Conservation (phyloP, 2,113 vertebrate genomes). For the Carlito syrichta region DNA sequence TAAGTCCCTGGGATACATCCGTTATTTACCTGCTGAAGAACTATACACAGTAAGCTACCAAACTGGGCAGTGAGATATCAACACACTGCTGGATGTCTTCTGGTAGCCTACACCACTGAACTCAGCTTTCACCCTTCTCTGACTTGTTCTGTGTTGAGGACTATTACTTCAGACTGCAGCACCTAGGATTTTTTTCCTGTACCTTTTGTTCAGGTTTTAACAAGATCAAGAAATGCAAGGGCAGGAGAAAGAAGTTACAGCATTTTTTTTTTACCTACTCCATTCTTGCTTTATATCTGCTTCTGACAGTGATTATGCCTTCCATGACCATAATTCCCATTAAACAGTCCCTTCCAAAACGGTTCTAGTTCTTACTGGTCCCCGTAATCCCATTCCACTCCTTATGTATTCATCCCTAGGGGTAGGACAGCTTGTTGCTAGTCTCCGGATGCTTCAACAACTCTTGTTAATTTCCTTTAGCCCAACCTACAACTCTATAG, state of each 20-base stretch:
- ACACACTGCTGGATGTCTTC: neutral
- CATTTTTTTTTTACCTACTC: neutral
- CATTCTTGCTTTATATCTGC: neutral
- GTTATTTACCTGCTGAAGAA: neutral
- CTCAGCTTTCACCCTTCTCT: neutral
- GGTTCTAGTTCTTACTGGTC: neutral
- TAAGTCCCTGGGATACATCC: neutral
- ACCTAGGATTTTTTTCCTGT: neutral
- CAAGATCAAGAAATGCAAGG: neutral
- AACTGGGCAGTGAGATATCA: neutral
- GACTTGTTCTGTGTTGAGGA: neutral
- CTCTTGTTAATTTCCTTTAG: neutral
- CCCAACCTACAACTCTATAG: too few relatives aligned
- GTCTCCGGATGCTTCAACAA: neutral
- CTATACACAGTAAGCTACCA: too few relatives aligned
- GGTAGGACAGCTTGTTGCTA: neutral
- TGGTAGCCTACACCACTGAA: neutral
- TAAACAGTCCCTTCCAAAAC: neutral
- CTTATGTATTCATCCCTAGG: neutral
- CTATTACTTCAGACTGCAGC: too few relatives aligned
- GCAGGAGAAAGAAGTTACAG: neutral
- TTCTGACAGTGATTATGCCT: neutral
- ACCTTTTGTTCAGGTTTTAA: neutral
- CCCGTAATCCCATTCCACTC: neutral
- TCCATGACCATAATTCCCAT: neutral